Conservation (phyloP, 30 jellyfish, hydroid and myxozoan genomes). For the Aurelia aurita region DNA sequence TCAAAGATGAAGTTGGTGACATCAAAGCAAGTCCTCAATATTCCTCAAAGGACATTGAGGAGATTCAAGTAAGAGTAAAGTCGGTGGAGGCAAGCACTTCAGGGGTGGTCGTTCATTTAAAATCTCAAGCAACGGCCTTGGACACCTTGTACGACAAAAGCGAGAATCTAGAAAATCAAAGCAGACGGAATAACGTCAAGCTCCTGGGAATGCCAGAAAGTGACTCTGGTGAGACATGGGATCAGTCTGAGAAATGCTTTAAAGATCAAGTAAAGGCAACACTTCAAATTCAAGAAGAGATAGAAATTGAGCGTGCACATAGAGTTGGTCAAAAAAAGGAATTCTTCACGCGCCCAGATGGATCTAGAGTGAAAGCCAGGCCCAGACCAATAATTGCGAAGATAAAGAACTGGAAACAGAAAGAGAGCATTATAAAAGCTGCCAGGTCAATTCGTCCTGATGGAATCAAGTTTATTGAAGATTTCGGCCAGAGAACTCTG, state of each 20-base stretch:
- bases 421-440: too few species aligned
- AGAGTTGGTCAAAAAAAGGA: constrained; percentile 39
- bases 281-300: constrained; percentile 3
- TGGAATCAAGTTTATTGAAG: too few species aligned
- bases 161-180: constrained; percentile 43
- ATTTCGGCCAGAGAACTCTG: background rate
- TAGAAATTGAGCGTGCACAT: constrained; percentile 33
- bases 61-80: constrained; percentile 15
- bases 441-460: too few species aligned
- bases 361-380: background rate
- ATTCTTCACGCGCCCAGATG: too few species aligned
- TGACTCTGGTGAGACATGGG: constrained; percentile 33
- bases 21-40: background rate
- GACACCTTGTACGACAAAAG: constrained; percentile 6
- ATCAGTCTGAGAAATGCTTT: constrained; percentile 10
- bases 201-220: constrained; percentile 27
- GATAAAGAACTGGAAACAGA: background rate
- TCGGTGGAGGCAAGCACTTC: constrained; percentile 36
- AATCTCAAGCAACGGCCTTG: constrained; percentile 22
- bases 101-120: constrained; percentile 23
- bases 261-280: constrained; percentile 23
- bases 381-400: background rate
- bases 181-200: constrained; percentile 31
- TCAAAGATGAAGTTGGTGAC: constrained; percentile 11
- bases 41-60: constrained; percentile 1